Evolutionary conservation across 1,140 invertebrate genomes (phyloP).

Genomic region (Mamestra configurata): DNA sequence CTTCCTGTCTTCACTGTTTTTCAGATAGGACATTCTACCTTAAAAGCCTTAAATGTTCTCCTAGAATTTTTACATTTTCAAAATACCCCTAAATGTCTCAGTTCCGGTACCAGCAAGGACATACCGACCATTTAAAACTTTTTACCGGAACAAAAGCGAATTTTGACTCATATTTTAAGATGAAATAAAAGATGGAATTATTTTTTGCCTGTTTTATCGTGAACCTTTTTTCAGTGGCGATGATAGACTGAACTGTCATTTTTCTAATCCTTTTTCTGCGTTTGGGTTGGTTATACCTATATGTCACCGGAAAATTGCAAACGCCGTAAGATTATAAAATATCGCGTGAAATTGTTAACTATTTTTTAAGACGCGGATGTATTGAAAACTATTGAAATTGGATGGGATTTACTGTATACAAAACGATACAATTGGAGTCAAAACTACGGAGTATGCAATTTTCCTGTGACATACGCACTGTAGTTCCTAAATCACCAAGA

Average conservation of each 20-base stretch:
- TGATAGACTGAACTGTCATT: neutral
- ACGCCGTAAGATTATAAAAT: no score
- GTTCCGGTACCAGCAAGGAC: neutral
- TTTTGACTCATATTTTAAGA: neutral
- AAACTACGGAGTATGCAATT: no score
- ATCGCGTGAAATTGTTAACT: no score
- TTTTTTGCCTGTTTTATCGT: neutral
- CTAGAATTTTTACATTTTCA: neutral
- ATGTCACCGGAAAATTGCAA: no score
- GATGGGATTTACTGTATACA: no score
- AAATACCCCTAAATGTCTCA: slow-evolving; percentile 1
- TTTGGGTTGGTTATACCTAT: neutral
- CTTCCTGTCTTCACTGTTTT: neutral
- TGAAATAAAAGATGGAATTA: neutral
- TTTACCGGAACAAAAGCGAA: neutral
- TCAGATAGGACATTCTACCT: neutral
- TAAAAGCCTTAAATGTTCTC: neutral
- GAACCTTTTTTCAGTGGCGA: neutral
- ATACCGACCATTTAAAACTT: neutral
- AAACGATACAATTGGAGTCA: no score
- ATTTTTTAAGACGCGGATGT: no score
- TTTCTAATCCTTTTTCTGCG: neutral
- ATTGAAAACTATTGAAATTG: no score
- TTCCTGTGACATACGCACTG: no score
- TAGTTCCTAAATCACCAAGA: neutral